Percentiles rank a stretch among this genome's conserved stretches.
phyloP scores from a whole-genome alignment of 2,888 invertebrate genomes.

The Scaptomyza caliginosa region DNA sequence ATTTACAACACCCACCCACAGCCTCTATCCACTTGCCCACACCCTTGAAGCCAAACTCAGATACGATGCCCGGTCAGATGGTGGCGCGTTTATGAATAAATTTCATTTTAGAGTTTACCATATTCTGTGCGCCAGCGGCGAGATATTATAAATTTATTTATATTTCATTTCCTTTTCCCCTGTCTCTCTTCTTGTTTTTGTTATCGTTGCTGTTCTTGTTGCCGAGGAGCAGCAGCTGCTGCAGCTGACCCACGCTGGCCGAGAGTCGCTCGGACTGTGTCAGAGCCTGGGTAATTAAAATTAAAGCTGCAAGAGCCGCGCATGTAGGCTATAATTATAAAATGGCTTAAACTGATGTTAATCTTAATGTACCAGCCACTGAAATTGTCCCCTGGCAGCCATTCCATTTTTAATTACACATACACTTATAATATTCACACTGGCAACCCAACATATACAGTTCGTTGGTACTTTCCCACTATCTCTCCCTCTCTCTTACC shows the following conservation, averaged over 20 bases:
- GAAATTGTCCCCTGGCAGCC: conserved; percentile 61
- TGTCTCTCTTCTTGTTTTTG: conserved; percentile 3
- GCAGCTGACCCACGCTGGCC: conserved; percentile 10
- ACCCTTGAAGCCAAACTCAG: neutral
- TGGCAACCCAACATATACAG: neutral
- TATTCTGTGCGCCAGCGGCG: conserved; percentile 58
- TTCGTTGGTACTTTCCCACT: neutral
- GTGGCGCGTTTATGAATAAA: conserved; percentile 74
- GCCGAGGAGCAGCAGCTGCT: conserved; percentile 31
- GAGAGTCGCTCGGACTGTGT: conserved; percentile 21
- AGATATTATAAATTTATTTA: conserved; percentile 80
- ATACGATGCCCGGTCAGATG: conserved; percentile 27
- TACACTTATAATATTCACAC: neutral
- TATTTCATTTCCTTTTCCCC: conserved; percentile 69
- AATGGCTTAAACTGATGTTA: conserved; percentile 77
- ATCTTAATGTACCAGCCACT: conserved; percentile 65
- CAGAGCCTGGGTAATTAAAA: conserved; percentile 69
- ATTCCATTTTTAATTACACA: conserved; percentile 28
- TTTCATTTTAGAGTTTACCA: conserved; percentile 78
- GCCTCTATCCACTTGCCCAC: neutral
- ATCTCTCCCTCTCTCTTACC: no score
- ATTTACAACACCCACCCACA: conserved; percentile 5
- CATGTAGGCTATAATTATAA: conserved; percentile 79
- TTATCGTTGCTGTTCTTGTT: neutral
- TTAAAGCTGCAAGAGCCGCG: conserved; percentile 59